Percentiles rank a stretch among this genome's conserved stretches.
These are phyloP conservation scores for Sorex fumeus DNA, from an alignment of 2,113 vertebrate species.

Conservation along the genomic window DNA sequence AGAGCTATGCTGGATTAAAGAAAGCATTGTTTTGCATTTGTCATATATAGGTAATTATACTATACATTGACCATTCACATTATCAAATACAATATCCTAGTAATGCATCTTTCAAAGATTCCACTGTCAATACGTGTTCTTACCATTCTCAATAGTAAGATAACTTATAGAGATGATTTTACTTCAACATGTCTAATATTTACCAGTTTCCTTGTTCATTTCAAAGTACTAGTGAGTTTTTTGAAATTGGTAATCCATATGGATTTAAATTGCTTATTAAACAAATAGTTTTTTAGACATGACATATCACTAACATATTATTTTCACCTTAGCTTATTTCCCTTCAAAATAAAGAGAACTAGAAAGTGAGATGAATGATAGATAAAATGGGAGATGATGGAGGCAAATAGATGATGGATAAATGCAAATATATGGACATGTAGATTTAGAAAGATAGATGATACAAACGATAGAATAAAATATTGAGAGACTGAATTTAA, in stretches of 20 bases:
- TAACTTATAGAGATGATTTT: neutral
- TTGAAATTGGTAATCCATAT: constrained; percentile 3
- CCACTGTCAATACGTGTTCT: neutral
- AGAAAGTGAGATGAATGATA: neutral
- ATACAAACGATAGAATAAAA: too few relatives aligned
- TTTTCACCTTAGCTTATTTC: neutral
- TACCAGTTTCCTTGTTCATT: neutral
- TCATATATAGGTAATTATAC: neutral
- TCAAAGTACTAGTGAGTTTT: neutral
- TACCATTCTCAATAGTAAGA: neutral
- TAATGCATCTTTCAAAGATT: neutral
- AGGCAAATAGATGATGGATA: too few relatives aligned
- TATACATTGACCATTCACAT: neutral
- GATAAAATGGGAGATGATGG: too few relatives aligned
- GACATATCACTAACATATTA: neutral
- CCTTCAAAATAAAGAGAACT: neutral
- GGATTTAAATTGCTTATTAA: neutral
- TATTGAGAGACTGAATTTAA: too few relatives aligned
- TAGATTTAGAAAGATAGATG: too few relatives aligned
- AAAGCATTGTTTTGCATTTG: neutral
- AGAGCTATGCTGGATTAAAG: neutral
- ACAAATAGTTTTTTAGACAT: neutral
- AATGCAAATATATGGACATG: too few relatives aligned
- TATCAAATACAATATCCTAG: neutral
- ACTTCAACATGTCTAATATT: neutral